phyloP scores from a whole-genome alignment of 1,140 invertebrate genomes.

The Odontomachus brunneus region DNA sequence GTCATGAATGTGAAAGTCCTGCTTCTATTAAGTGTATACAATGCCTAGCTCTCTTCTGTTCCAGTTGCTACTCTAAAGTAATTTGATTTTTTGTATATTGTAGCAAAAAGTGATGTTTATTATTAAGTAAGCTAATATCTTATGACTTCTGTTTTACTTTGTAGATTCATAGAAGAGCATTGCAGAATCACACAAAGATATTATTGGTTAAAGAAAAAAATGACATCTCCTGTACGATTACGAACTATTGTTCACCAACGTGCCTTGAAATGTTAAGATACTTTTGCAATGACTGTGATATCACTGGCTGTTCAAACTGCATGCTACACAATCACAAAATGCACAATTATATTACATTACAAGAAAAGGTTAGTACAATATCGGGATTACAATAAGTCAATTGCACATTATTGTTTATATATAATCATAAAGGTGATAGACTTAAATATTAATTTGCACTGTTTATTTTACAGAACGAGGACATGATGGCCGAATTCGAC shows the following conservation, averaged over 20 bases:
- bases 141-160: conserved; percentile 34
- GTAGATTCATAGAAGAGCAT: conserved; percentile 74
- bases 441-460: conserved; percentile 1
- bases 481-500: conserved; percentile 52
- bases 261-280: conserved; percentile 71
- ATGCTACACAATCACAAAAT: conserved; percentile 76
- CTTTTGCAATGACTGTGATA: conserved; percentile 80
- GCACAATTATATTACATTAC: conserved; percentile 67
- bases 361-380: conserved; percentile 69
- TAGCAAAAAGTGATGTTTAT: not conserved
- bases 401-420: conserved; percentile 12
- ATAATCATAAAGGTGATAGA: too few relatives aligned
- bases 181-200: conserved; percentile 71
- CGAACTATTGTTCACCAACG: conserved; percentile 64
- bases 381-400: conserved; percentile 1
- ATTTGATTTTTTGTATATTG: conserved; percentile 26
- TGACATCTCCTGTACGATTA: conserved; percentile 16
- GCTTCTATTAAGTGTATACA: conserved; percentile 71
- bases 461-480: conserved; percentile 72
- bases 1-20: conserved; percentile 74
- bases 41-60: conserved; percentile 76
- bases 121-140: conserved; percentile 3
- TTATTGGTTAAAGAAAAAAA: conserved; percentile 6
- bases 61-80: conserved; percentile 78
- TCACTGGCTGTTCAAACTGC: conserved; percentile 79